Evolutionary conservation across 92 coral and sea anemone genomes (phyloP).

Genomic region (Plumapathes pennacea): DNA sequence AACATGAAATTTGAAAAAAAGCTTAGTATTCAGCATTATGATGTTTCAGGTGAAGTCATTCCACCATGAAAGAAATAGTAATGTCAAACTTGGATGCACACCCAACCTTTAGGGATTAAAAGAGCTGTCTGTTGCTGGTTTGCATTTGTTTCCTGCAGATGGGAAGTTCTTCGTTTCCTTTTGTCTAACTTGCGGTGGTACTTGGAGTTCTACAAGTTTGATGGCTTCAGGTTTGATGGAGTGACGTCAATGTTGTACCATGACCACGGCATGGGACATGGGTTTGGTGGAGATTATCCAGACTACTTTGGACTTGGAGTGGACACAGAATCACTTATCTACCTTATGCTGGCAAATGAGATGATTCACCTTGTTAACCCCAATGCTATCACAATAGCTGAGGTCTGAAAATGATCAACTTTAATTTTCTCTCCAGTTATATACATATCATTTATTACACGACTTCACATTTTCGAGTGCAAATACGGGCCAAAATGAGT

Average conservation of each 20-base stretch:
- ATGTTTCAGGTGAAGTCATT: no score
- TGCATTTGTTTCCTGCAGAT: no score
- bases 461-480: no score
- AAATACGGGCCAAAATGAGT: no score
- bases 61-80: no score
- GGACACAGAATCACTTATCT: slow-evolving; percentile 91
- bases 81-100: no score
- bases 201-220: slow-evolving; percentile 89
- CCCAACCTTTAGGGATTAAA: no score
- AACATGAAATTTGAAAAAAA: no score
- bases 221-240: slow-evolving; percentile 98
- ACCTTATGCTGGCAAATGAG: slow-evolving; percentile 93
- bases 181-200: slow-evolving; percentile 95
- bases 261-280: slow-evolving; percentile 98
- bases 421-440: no score
- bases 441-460: no score
- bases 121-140: no score
- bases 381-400: slow-evolving; percentile 80
- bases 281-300: slow-evolving; percentile 95
- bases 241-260: slow-evolving; percentile 97
- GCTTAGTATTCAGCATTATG: no score
- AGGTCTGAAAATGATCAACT: slow-evolving; percentile 59
- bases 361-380: slow-evolving; percentile 88
- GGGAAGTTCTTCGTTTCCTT: slow-evolving; percentile 92
- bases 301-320: slow-evolving; percentile 96